A percentile compares a stretch with the other conserved stretches of the same genome.
phyloP scores from a whole-genome alignment of 2,113 vertebrate species.

The Misgurnus mizolepis region DNA sequence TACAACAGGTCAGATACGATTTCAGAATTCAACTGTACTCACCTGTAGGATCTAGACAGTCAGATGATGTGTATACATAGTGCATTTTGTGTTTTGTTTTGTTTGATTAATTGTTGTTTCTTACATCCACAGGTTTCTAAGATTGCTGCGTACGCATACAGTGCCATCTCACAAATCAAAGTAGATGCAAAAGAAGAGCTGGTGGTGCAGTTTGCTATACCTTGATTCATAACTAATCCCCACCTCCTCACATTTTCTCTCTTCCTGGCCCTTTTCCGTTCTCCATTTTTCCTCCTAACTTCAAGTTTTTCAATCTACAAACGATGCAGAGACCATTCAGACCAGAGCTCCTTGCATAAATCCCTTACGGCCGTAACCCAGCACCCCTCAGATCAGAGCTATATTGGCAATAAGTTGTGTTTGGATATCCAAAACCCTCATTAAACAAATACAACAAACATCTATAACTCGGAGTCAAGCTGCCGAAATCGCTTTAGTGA shows the following conservation, averaged over 20 bases:
- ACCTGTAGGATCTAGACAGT: no score
- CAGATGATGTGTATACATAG: no score
- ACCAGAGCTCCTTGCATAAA: neutral
- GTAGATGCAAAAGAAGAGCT: slow-evolving; percentile 95
- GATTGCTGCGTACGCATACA: slow-evolving; percentile 94
- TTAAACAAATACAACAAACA: neutral
- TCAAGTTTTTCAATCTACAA: slow-evolving; percentile 18
- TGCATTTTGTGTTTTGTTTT: neutral
- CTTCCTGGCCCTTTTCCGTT: slow-evolving; percentile 28
- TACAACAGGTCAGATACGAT: slow-evolving; percentile 82
- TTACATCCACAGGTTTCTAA: slow-evolving; percentile 83
- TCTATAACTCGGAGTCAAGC: neutral
- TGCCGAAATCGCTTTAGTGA: neutral
- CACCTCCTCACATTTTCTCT: slow-evolving; percentile 35
- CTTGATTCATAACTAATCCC: slow-evolving; percentile 71
- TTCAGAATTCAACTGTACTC: neutral
- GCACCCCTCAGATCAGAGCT: neutral
- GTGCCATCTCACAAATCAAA: slow-evolving; percentile 95
- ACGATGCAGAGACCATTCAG: slow-evolving; percentile 30
- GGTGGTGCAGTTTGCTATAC: slow-evolving; percentile 96
- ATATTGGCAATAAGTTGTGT: neutral
- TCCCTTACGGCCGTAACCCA: neutral
- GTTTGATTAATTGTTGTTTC: neutral
- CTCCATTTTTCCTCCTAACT: slow-evolving; percentile 35
- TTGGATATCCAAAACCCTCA: neutral